phyloP scores from a whole-genome alignment of 2,797 vertebrate genomes.

The Octomys mimax region DNA sequence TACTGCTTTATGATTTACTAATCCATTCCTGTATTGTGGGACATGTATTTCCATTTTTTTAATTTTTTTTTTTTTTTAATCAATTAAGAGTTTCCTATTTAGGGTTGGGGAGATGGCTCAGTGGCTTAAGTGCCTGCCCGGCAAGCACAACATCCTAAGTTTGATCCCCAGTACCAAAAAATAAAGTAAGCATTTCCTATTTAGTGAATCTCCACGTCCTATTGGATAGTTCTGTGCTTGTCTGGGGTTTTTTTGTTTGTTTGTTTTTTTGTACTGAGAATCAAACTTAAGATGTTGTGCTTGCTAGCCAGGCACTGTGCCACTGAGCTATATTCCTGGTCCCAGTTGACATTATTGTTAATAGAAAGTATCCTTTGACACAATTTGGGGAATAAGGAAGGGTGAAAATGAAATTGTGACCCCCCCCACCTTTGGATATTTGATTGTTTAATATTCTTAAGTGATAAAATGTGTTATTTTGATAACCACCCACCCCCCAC shows the following conservation, averaged over 20 bases:
- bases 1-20: constrained; percentile 11
- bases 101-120: background rate
- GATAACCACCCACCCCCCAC: background rate
- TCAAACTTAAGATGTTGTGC: too few relatives aligned
- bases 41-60: background rate
- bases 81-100: constrained; percentile 35
- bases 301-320: too few relatives aligned
- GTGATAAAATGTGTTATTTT: constrained; percentile 51
- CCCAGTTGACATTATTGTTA: constrained; percentile 39
- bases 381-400: background rate
- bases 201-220: constrained; percentile 31
- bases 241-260: background rate
- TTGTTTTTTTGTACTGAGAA: too few relatives aligned
- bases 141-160: too few relatives aligned
- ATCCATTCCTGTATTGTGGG: background rate
- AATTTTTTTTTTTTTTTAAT: constrained; percentile 35
- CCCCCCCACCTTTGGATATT: background rate
- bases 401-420: constrained; percentile 35
- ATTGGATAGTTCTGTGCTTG: constrained; percentile 57
- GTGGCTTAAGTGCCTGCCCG: too few relatives aligned
- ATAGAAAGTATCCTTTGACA: constrained; percentile 38
- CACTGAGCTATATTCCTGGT: too few relatives aligned
- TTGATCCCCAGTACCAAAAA: too few relatives aligned
- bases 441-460: constrained; percentile 36
- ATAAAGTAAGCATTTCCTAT: background rate